Percentiles rank a stretch among this genome's conserved stretches.
These are phyloP conservation scores for Heliocidaris tuberculata DNA, from an alignment of 35 echinoderm and acorn worm species.

Conservation along the genomic window DNA sequence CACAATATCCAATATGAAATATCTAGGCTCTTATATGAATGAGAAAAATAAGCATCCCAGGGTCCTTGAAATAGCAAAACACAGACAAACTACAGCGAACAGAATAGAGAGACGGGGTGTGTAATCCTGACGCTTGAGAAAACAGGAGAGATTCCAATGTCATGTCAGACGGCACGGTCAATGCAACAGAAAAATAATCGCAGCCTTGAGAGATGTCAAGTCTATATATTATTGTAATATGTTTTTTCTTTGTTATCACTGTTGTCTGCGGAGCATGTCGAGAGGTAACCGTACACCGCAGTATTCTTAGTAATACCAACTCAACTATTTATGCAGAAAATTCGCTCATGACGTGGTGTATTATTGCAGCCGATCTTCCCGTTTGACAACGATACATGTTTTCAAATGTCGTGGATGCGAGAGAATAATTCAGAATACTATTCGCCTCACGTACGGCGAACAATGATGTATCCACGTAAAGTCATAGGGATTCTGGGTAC, in stretches of 20 bases:
- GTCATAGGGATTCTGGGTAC: too few species aligned
- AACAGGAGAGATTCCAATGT: background rate
- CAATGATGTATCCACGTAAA: too few species aligned
- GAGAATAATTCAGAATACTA: too few species aligned
- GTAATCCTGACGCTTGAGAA: background rate
- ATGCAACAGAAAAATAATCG: background rate
- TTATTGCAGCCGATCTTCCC: too few species aligned
- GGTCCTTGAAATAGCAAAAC: background rate
- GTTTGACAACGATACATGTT: too few species aligned
- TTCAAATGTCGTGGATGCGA: too few species aligned
- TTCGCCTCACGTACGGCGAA: too few species aligned
- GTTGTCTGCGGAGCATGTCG: background rate
- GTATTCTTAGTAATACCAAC: background rate
- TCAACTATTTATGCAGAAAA: background rate
- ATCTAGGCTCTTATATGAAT: background rate
- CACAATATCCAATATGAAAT: background rate
- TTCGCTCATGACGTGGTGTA: background rate
- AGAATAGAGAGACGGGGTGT: background rate
- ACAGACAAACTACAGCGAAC: background rate
- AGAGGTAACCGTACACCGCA: background rate
- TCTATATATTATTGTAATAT: background rate
- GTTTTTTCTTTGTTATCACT: background rate
- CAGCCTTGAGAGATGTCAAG: background rate
- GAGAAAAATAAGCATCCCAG: background rate
- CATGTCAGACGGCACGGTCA: background rate